These are phyloP conservation scores for Aegithalos caudatus DNA, from an alignment of 2,113 vertebrate species.

Conservation along the genomic window DNA sequence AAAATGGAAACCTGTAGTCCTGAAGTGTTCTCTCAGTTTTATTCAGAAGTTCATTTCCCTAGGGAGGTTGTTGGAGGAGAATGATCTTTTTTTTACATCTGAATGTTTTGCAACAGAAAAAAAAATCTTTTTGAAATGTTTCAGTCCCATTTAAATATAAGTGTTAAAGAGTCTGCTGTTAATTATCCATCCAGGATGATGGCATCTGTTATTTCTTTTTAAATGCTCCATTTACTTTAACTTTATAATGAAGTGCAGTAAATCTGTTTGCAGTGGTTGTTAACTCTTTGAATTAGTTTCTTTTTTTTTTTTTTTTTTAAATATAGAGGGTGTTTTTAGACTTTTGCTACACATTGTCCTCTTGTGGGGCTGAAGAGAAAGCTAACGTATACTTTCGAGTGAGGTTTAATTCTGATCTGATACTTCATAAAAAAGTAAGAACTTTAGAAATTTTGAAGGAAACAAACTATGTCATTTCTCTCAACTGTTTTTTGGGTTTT, in stretches of 20 bases:
- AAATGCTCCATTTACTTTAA: slow-evolving; percentile 54
- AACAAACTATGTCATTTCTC: slow-evolving; percentile 26
- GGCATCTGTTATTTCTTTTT: slow-evolving; percentile 62
- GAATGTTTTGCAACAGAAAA: slow-evolving; percentile 61
- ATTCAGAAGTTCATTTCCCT: not conserved
- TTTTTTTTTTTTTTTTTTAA: not conserved
- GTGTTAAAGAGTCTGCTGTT: slow-evolving; percentile 58
- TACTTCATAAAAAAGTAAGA: not conserved
- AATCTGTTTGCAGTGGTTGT: slow-evolving; percentile 40
- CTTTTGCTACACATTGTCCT: not conserved
- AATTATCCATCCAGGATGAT: slow-evolving; percentile 57
- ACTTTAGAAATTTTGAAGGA: not conserved
- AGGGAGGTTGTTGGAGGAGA: not conserved
- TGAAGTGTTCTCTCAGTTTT: not conserved
- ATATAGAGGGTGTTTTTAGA: not conserved
- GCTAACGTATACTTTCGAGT: not conserved
- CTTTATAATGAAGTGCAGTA: slow-evolving; percentile 34
- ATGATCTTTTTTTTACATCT: slow-evolving; percentile 25
- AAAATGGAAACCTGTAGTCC: not conserved
- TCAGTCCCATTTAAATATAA: slow-evolving; percentile 42
- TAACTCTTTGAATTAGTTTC: slow-evolving; percentile 24
- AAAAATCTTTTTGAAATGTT: slow-evolving; percentile 50
- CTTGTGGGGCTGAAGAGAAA: not conserved
- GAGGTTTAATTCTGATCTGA: not conserved
- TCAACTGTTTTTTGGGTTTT: not conserved